Evolutionary conservation across 2,113 vertebrate species (phyloP).

Genomic region (Chaetodon auriga): DNA sequence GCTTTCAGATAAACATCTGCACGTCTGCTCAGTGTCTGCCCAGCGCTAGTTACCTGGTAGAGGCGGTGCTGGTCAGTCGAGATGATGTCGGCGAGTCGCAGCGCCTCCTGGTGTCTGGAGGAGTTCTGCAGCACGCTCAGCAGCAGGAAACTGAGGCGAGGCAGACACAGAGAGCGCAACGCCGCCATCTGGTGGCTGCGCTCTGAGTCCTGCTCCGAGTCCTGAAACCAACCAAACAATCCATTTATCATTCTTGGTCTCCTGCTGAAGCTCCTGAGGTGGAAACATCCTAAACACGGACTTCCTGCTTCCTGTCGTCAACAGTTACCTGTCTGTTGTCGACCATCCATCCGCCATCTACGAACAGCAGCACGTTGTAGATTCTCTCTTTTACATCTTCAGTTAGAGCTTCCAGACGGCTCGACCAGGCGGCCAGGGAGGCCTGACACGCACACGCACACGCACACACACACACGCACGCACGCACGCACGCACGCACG

Average conservation of each 20-base stretch:
- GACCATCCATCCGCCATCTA: slow-evolving; percentile 99
- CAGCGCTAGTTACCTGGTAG: slow-evolving; percentile 82
- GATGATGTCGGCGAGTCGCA: slow-evolving; percentile 92
- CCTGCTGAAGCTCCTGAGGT: too few relatives aligned
- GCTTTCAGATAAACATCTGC: too few relatives aligned
- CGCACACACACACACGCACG: not conserved
- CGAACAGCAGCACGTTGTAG: slow-evolving; percentile 97
- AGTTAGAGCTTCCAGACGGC: slow-evolving; percentile 90
- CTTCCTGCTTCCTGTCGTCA: too few relatives aligned
- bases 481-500: not conserved
- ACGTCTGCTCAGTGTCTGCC: not conserved
- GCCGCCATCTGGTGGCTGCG: slow-evolving; percentile 91
- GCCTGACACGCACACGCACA: slow-evolving; percentile 79
- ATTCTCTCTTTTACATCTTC: slow-evolving; percentile 97
- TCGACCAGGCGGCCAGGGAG: slow-evolving; percentile 90
- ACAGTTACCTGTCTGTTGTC: slow-evolving; percentile 92
- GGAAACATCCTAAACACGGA: too few relatives aligned
- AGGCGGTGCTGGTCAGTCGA: slow-evolving; percentile 93
- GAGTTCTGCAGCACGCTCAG: slow-evolving; percentile 93
- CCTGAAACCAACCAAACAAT: slow-evolving; percentile 80
- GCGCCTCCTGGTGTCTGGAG: slow-evolving; percentile 92
- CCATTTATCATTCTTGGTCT: not conserved
- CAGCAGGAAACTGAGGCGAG: slow-evolving; percentile 92
- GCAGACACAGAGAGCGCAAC: slow-evolving; percentile 92
- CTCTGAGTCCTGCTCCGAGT: slow-evolving; percentile 89